Percentiles rank a stretch among this genome's conserved stretches.
phyloP scores from a whole-genome alignment of 2,888 invertebrate genomes.

The Adineta ricciae region DNA sequence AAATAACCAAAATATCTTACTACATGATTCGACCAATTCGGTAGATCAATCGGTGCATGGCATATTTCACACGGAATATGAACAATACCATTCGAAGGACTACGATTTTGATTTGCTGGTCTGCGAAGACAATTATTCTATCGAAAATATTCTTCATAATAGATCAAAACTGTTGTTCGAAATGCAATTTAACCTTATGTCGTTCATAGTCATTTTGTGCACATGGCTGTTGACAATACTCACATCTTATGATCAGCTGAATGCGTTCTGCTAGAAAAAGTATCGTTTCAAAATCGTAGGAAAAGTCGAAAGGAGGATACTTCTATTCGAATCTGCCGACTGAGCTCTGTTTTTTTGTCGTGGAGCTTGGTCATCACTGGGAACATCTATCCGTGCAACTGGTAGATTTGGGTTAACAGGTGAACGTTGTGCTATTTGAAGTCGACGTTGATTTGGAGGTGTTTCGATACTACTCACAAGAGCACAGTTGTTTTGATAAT shows the following conservation, averaged over 20 bases:
- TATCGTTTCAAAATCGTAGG: too few species aligned
- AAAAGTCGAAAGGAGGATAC: neutral
- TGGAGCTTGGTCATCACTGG: neutral
- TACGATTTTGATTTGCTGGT: neutral
- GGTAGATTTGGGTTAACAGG: neutral
- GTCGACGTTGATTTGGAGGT: neutral
- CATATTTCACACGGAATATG: slow-evolving; percentile 16
- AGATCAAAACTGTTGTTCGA: neutral
- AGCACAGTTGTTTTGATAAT: neutral
- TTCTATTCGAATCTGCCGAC: neutral
- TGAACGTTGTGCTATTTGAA: neutral
- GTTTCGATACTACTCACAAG: neutral
- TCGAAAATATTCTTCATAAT: too few species aligned
- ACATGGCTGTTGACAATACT: neutral
- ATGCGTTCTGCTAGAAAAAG: neutral
- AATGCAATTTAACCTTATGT: neutral
- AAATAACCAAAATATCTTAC: neutral
- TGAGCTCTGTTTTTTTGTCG: neutral
- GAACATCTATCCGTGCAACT: neutral
- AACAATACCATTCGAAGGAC: neutral
- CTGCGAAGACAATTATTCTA: neutral
- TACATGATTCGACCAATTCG: neutral
- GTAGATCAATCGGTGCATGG: neutral
- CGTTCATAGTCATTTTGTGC: neutral
- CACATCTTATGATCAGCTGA: neutral